Conservation (phyloP, 2,888 invertebrate species). For the Hoplodrina ambigua region DNA sequence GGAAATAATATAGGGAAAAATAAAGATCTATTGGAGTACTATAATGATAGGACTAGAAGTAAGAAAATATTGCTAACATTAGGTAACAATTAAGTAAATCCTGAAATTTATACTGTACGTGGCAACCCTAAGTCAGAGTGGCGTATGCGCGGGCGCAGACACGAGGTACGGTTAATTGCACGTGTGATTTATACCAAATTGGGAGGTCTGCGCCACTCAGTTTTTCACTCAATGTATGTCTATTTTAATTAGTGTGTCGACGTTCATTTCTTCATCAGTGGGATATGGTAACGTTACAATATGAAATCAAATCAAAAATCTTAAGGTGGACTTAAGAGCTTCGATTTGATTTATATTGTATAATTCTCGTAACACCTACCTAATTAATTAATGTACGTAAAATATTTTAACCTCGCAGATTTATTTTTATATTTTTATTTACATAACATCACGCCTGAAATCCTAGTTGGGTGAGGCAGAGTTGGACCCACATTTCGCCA, state of each 20-base stretch:
- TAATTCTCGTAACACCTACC: too few relatives aligned
- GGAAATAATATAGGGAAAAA: too few relatives aligned
- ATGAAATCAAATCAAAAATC: neutral
- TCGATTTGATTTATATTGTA: too few relatives aligned
- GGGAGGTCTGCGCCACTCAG: slow-evolving; percentile 57
- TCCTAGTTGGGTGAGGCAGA: too few relatives aligned
- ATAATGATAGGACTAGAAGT: neutral
- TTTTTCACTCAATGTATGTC: slow-evolving; percentile 59
- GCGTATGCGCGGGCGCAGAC: slow-evolving; percentile 61
- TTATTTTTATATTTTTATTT: too few relatives aligned
- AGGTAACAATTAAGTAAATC: neutral
- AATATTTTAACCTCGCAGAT: too few relatives aligned
- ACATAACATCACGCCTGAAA: too few relatives aligned
- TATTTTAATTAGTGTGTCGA: slow-evolving; percentile 60
- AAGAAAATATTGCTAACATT: neutral
- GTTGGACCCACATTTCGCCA: too few relatives aligned
- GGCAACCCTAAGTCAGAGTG: slow-evolving; percentile 51
- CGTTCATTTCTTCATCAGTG: slow-evolving; percentile 57
- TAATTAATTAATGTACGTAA: too few relatives aligned
- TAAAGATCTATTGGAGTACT: too few relatives aligned
- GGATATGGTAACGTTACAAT: neutral
- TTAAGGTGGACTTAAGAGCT: too few relatives aligned
- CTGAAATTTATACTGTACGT: slow-evolving; percentile 6
- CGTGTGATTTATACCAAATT: slow-evolving; percentile 65
- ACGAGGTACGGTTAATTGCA: slow-evolving; percentile 64